Conservation (phyloP, 2,113 vertebrate genomes). For the Oryzias celebensis region DNA sequence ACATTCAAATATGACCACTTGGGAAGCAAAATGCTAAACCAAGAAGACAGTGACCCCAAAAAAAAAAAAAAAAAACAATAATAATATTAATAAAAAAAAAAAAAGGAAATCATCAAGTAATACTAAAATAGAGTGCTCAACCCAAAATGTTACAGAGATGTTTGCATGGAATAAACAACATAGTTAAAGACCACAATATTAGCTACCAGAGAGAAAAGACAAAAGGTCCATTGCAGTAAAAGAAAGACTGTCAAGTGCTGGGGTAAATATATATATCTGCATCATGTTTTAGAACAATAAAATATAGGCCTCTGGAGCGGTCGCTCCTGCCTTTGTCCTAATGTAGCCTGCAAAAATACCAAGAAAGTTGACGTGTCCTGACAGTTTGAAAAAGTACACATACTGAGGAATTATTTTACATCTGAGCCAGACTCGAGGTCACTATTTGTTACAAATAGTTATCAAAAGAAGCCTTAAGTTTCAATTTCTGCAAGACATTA, state of each 20-base stretch:
- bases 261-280: conserved; percentile 85
- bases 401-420: conserved; percentile 81
- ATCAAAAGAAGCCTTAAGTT: conserved; percentile 84
- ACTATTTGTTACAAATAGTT: conserved; percentile 87
- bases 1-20: conserved; percentile 80
- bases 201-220: conserved; percentile 81
- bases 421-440: conserved; percentile 82
- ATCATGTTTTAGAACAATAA: conserved; percentile 81
- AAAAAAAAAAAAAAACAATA: conserved; percentile 59
- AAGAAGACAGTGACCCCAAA: conserved; percentile 76
- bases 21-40: conserved; percentile 79
- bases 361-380: conserved; percentile 79
- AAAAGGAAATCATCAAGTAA: conserved; percentile 74
- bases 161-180: conserved; percentile 82
- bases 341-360: conserved; percentile 82
- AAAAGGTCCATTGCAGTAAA: conserved; percentile 81
- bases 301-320: conserved; percentile 81
- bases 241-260: conserved; percentile 84
- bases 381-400: conserved; percentile 80
- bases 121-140: conserved; percentile 79
- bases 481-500: conserved; percentile 78
- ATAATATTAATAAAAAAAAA: conserved; percentile 22
- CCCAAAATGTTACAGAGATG: conserved; percentile 80
- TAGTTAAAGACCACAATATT: conserved; percentile 81
- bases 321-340: conserved; percentile 77